Conservation (phyloP, 2,113 vertebrate genomes). For the Chiloscyllium plagiosum region DNA sequence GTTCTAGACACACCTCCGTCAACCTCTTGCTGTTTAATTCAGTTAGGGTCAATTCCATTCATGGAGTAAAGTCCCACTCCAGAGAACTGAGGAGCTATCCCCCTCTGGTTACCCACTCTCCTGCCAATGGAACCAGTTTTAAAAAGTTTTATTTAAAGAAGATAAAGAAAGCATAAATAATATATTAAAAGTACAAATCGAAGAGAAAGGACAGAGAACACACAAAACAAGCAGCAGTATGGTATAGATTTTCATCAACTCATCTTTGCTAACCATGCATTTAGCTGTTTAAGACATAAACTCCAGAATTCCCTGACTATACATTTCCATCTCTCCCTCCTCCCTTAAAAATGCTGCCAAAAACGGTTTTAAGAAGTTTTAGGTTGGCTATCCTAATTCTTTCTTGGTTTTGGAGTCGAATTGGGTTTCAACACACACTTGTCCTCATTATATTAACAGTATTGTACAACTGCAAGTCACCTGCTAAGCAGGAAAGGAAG, state of each 20-base stretch:
- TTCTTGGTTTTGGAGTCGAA: background rate
- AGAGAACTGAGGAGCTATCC: background rate
- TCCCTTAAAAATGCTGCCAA: background rate
- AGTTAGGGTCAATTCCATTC: conserved; percentile 74
- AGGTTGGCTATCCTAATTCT: background rate
- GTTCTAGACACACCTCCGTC: no score
- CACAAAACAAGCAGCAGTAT: background rate
- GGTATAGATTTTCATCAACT: background rate
- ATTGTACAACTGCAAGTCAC: background rate
- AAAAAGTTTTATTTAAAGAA: background rate
- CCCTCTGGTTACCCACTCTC: background rate
- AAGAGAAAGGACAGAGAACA: background rate
- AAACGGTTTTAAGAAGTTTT: background rate
- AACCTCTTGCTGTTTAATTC: conserved; percentile 83
- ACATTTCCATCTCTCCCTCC: background rate
- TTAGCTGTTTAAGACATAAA: background rate
- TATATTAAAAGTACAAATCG: background rate
- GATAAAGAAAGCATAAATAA: background rate
- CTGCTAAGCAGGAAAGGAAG: background rate
- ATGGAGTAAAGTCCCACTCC: background rate
- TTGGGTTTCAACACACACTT: background rate
- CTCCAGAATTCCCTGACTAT: background rate
- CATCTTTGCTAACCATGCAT: background rate
- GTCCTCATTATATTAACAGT: background rate
- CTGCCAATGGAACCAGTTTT: background rate